A percentile compares a stretch with the other conserved stretches of the same genome.
phyloP scores from a whole-genome alignment of 2,113 vertebrate genomes.

The Pachycephala philippinensis region DNA sequence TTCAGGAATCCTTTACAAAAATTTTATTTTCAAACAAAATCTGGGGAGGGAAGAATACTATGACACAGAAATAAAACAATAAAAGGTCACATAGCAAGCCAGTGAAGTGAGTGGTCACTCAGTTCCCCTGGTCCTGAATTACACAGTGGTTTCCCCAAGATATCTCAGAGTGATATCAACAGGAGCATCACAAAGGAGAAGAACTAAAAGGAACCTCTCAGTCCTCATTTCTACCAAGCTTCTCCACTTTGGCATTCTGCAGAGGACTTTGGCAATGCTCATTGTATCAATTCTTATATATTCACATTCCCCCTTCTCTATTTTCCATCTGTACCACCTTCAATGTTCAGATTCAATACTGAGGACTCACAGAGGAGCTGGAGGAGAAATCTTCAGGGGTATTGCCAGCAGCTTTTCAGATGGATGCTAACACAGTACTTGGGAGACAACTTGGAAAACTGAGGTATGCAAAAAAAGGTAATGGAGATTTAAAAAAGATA shows the following conservation, averaged over 20 bases:
- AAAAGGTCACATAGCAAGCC: neutral
- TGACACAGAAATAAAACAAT: neutral
- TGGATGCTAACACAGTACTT: neutral
- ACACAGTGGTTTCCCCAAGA: neutral
- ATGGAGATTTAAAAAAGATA: neutral
- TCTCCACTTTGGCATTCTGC: neutral
- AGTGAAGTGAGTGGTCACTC: neutral
- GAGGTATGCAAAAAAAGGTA: too few relatives aligned
- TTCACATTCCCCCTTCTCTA: neutral
- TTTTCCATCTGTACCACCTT: neutral
- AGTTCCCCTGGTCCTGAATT: neutral
- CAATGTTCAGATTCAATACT: neutral
- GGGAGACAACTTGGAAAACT: neutral
- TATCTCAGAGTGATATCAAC: neutral
- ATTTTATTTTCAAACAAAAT: neutral
- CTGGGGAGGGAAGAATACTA: neutral
- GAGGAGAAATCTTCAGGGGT: neutral
- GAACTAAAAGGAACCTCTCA: neutral
- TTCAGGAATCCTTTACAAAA: neutral
- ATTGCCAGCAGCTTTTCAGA: neutral
- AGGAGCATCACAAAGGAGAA: neutral
- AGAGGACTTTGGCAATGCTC: neutral
- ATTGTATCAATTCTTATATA: neutral
- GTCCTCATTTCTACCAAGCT: neutral
- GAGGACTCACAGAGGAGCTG: neutral